These are phyloP conservation scores for Steromphala cineraria DNA, from an alignment of 2,888 invertebrate species.

Conservation along the genomic window DNA sequence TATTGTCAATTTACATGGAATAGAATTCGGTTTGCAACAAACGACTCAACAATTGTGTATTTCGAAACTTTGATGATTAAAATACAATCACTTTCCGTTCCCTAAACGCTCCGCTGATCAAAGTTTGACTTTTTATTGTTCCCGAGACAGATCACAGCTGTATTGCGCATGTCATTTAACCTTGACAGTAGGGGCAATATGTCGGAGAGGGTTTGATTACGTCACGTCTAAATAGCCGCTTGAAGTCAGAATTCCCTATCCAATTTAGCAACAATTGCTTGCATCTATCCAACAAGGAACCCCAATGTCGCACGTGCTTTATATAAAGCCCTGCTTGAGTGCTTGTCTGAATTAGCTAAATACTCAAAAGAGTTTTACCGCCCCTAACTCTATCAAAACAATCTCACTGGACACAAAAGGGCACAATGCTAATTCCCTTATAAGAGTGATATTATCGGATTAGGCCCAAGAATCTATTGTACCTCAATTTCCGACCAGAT, in stretches of 20 bases:
- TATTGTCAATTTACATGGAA: background rate
- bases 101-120: background rate
- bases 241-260: background rate
- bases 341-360: background rate
- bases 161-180: constrained; percentile 10
- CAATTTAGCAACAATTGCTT: constrained; percentile 1
- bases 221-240: background rate
- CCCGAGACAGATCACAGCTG: constrained; percentile 1
- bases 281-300: background rate
- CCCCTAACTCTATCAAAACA: constrained; percentile 2
- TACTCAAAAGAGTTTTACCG: constrained; percentile 7
- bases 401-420: constrained; percentile 3
- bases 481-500: constrained; percentile 4
- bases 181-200: background rate
- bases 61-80: background rate
- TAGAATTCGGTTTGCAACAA: background rate
- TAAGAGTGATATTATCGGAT: constrained; percentile 15
- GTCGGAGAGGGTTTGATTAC: constrained; percentile 4
- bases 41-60: background rate
- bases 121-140: constrained; percentile 12
- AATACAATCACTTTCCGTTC: background rate
- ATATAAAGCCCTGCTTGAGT: background rate
- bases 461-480: background rate
- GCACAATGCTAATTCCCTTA: constrained; percentile 14
- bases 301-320: constrained; percentile 14